Evolutionary conservation across 2,113 vertebrate species (phyloP).

Genomic region (Centropus bengalensis): DNA sequence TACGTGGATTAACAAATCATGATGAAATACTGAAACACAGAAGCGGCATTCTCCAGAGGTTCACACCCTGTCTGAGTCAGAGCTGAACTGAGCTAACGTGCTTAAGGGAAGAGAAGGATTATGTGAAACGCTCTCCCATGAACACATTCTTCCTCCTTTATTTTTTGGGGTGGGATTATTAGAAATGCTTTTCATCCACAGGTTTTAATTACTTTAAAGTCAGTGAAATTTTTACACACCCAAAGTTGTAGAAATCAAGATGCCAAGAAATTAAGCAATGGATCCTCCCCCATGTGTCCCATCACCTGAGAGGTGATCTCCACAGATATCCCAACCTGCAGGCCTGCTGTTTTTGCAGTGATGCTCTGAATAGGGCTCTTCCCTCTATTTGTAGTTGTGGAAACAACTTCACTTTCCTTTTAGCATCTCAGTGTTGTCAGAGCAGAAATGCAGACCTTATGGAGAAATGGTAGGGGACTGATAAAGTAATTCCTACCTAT

Average conservation of each 20-base stretch:
- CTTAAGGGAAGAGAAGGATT: neutral
- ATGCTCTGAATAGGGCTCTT: neutral
- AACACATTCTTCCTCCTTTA: neutral
- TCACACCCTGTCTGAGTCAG: constrained; percentile 53
- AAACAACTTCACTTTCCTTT: neutral
- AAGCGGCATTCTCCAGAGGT: constrained; percentile 24
- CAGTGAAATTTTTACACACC: neutral
- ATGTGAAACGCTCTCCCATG: neutral
- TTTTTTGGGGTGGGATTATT: neutral
- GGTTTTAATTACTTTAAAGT: neutral
- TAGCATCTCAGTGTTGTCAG: neutral
- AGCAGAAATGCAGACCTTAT: neutral
- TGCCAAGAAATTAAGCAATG: neutral
- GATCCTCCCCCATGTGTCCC: neutral
- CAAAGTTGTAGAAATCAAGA: neutral
- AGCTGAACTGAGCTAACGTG: neutral
- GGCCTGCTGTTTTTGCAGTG: neutral
- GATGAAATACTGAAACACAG: constrained; percentile 53
- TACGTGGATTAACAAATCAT: constrained; percentile 7
- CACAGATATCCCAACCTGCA: neutral
- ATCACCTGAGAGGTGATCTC: neutral
- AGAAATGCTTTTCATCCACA: neutral
- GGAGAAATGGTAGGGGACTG: neutral
- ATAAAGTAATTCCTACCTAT: neutral
- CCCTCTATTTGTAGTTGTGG: neutral